Conservation (phyloP, 2,113 vertebrate genomes). For the Myotis lucifugus region DNA sequence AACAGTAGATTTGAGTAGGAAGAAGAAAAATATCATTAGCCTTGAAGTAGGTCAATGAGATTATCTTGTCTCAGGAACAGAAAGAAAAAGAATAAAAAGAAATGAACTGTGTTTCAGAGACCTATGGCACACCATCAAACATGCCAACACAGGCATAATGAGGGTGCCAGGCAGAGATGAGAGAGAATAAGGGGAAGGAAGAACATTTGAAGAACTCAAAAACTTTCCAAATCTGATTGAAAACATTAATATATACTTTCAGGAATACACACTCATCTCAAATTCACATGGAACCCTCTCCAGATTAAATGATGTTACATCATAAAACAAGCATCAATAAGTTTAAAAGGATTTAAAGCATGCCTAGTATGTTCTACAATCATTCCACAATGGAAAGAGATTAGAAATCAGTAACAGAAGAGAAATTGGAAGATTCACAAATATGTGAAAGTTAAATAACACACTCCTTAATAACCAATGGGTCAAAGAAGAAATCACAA, state of each 20-base stretch:
- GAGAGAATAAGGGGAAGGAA: background rate
- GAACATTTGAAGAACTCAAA: background rate
- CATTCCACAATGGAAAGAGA: background rate
- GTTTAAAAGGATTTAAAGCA: background rate
- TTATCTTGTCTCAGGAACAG: background rate
- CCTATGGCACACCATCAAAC: background rate
- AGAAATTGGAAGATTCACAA: background rate
- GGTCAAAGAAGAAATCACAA: background rate
- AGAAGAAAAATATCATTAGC: background rate
- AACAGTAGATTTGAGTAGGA: background rate
- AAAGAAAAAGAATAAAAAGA: background rate
- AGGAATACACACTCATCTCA: background rate
- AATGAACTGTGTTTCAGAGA: background rate
- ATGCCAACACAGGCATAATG: accelerated
- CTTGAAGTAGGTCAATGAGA: background rate
- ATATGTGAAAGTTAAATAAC: background rate
- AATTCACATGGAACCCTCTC: background rate
- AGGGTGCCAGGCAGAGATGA: background rate
- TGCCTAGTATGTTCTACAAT: background rate
- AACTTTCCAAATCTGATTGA: background rate
- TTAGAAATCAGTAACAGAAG: background rate
- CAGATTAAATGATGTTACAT: background rate
- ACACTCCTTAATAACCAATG: background rate
- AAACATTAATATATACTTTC: background rate
- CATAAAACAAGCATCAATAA: background rate